phyloP scores from a whole-genome alignment of 2,113 vertebrate species.

The Anas platyrhynchos region DNA sequence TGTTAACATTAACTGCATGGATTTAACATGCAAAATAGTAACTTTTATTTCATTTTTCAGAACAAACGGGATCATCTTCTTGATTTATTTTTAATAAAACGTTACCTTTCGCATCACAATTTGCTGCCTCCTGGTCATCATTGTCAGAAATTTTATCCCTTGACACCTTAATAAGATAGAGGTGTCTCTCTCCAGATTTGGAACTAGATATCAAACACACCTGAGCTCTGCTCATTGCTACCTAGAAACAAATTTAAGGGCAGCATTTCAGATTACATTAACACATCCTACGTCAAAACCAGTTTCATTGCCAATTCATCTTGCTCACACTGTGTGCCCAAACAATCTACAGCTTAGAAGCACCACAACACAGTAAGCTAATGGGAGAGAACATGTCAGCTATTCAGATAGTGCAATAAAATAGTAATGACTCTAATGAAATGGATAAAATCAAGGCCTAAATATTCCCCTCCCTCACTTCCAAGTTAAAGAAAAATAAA shows the following conservation, averaged over 20 bases:
- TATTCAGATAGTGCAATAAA: neutral
- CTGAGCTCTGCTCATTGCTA: slow-evolving; percentile 95
- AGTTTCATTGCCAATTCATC: neutral
- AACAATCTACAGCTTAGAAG: neutral
- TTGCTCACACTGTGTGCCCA: neutral
- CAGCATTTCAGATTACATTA: slow-evolving; percentile 4
- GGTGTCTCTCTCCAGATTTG: slow-evolving; percentile 85
- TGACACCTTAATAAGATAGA: slow-evolving; percentile 88
- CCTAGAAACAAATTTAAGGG: slow-evolving; percentile 78
- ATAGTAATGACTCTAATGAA: neutral
- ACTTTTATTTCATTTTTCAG: neutral
- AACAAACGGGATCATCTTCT: neutral
- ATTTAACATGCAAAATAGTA: neutral
- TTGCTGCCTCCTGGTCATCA: slow-evolving; percentile 91
- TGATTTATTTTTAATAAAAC: neutral
- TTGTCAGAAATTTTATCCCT: slow-evolving; percentile 85
- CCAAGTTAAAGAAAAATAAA: neutral
- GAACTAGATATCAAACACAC: slow-evolving; percentile 90
- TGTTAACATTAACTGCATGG: neutral
- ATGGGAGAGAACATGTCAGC: neutral
- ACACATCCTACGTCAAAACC: neutral
- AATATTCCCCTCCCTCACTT: neutral
- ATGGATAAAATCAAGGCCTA: neutral
- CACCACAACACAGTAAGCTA: neutral
- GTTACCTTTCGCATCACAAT: slow-evolving; percentile 91